Percentiles rank a stretch among this genome's conserved stretches.
These are phyloP conservation scores for Allygus modestus DNA, from an alignment of 2,888 invertebrate species.

Conservation along the genomic window DNA sequence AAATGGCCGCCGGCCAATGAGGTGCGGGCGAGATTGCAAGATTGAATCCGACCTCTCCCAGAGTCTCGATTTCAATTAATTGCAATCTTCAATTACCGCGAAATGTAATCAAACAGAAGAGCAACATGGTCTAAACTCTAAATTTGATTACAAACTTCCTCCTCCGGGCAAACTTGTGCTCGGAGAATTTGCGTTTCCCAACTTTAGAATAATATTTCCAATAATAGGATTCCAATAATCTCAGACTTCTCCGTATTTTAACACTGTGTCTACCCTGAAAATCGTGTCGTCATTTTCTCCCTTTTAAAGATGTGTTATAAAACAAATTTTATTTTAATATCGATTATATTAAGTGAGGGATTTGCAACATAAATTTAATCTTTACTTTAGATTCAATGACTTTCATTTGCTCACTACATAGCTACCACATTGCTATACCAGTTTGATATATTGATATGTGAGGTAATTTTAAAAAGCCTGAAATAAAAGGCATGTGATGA, in stretches of 20 bases:
- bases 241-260: background rate
- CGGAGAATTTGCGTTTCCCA: constrained; percentile 2
- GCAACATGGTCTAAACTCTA: background rate
- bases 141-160: constrained; percentile 32
- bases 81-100: background rate
- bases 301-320: too few species aligned
- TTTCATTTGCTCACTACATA: too few species aligned
- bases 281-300: background rate
- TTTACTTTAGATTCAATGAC: too few species aligned
- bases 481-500: too few species aligned
- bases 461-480: too few species aligned
- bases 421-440: too few species aligned
- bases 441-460: too few species aligned
- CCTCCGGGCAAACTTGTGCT: background rate
- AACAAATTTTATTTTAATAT: too few species aligned
- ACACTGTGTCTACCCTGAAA: background rate
- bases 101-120: constrained; percentile 2
- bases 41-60: background rate
- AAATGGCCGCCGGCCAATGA: constrained; percentile 5
- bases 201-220: constrained; percentile 12
- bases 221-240: constrained; percentile 11
- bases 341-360: too few species aligned
- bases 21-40: background rate
- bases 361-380: too few species aligned
- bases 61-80: background rate